Evolutionary conservation across 1,140 invertebrate genomes (phyloP).

Genomic region (Saccostrea glomerata): DNA sequence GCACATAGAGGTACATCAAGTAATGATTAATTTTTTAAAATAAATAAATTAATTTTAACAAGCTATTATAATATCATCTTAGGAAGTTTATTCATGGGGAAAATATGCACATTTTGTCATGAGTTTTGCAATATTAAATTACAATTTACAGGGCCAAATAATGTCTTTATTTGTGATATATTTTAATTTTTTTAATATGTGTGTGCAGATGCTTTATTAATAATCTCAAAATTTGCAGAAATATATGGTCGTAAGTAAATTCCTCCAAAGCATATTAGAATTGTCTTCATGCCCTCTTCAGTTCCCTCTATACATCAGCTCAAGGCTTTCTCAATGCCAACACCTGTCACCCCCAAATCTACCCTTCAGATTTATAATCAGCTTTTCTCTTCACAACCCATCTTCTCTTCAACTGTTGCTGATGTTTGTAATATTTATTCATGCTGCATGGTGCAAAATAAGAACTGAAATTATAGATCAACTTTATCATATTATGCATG

Average conservation of each 20-base stretch:
- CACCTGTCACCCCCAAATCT: neutral
- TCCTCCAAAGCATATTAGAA: conserved; percentile 6
- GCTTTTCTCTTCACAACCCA: neutral
- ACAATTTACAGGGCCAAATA: too few relatives aligned
- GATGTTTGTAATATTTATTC: neutral
- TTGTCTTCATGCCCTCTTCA: neutral
- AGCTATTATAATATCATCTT: too few relatives aligned
- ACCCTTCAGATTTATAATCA: neutral
- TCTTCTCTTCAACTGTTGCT: neutral
- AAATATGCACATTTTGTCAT: too few relatives aligned
- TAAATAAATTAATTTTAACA: too few relatives aligned
- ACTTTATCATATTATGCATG: neutral
- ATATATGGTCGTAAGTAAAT: conserved; percentile 14
- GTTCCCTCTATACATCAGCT: conserved; percentile 2
- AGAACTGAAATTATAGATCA: neutral
- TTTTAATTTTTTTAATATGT: too few relatives aligned
- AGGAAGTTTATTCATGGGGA: too few relatives aligned
- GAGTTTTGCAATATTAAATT: too few relatives aligned
- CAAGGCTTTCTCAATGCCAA: neutral
- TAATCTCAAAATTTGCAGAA: conserved; percentile 26
- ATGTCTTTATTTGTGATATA: too few relatives aligned
- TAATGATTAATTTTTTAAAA: too few relatives aligned
- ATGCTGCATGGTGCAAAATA: neutral
- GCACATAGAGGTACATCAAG: too few relatives aligned
- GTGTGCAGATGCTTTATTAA: neutral